Conservation (phyloP, 2,888 invertebrate species). For the Diaphora mendica region DNA sequence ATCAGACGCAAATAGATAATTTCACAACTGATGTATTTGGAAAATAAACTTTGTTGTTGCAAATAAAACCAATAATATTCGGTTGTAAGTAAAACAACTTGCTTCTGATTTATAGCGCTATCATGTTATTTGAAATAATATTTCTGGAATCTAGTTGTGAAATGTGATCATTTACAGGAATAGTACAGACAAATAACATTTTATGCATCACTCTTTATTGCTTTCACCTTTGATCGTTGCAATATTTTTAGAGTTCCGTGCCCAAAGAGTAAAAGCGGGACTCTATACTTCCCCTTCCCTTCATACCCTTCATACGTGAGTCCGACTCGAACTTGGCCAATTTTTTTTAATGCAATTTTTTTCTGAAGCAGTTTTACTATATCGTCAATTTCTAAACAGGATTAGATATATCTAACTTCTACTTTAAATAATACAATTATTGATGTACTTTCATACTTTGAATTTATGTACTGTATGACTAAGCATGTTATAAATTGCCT, state of each 20-base stretch:
- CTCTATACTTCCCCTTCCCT: no score
- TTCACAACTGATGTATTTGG: slow-evolving; percentile 48
- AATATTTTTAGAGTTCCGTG: not conserved
- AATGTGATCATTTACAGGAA: slow-evolving; percentile 7
- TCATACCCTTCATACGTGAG: no score
- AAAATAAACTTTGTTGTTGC: slow-evolving; percentile 13
- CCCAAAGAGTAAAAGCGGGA: no score
- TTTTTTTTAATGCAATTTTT: no score
- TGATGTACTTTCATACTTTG: no score
- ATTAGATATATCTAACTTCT: no score
- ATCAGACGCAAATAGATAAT: slow-evolving; percentile 58
- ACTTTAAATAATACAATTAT: no score
- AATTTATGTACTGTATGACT: no score
- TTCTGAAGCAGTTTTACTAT: no score
- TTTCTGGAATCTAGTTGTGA: slow-evolving; percentile 18
- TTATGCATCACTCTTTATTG: slow-evolving; percentile 1
- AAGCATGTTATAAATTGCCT: no score
- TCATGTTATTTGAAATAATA: slow-evolving; percentile 22
- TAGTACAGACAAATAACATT: slow-evolving; percentile 4
- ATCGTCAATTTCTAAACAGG: no score
- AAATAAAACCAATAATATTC: slow-evolving; percentile 17
- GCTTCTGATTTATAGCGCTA: slow-evolving; percentile 16
- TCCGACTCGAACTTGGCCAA: no score
- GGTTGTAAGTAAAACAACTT: slow-evolving; percentile 18
- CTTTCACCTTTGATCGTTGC: not conserved